phyloP scores from a whole-genome alignment of 2,888 invertebrate species.

The Sphaerophoria taeniata region DNA sequence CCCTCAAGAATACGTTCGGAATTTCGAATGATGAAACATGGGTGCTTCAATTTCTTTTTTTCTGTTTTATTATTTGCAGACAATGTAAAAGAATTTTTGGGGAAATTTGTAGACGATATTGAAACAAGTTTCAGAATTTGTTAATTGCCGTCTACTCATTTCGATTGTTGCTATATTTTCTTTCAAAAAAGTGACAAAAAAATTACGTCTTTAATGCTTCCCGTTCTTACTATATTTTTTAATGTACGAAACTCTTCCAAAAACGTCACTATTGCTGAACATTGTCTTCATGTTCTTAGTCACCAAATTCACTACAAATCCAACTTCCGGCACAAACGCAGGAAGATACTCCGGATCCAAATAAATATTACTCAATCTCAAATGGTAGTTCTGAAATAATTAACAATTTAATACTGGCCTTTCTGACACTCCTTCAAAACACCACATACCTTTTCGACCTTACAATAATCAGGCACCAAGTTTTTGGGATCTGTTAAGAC shows the following conservation, averaged over 20 bases:
- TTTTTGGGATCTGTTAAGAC: background rate
- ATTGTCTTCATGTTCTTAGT: background rate
- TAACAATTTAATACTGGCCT: background rate
- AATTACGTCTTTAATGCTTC: background rate
- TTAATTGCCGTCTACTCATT: too few relatives aligned
- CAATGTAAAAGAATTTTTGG: too few relatives aligned
- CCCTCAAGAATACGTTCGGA: slow-evolving; percentile 2
- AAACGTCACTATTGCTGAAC: background rate
- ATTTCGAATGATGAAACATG: slow-evolving; percentile 6
- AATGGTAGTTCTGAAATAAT: background rate
- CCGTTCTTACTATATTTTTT: slow-evolving; percentile 3
- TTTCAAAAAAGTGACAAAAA: too few relatives aligned
- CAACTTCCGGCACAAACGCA: background rate
- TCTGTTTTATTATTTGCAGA: background rate
- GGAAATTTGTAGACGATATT: too few relatives aligned
- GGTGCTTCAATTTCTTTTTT: background rate
- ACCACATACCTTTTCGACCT: background rate
- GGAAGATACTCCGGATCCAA: slow-evolving; percentile 10
- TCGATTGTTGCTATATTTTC: too few relatives aligned
- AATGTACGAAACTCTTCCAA: background rate
- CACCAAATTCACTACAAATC: background rate
- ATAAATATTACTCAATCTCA: background rate
- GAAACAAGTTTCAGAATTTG: too few relatives aligned
- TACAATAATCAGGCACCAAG: background rate
- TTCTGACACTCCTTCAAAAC: background rate